phyloP scores from a whole-genome alignment of 2,797 vertebrate species.

The Hydrophis major region DNA sequence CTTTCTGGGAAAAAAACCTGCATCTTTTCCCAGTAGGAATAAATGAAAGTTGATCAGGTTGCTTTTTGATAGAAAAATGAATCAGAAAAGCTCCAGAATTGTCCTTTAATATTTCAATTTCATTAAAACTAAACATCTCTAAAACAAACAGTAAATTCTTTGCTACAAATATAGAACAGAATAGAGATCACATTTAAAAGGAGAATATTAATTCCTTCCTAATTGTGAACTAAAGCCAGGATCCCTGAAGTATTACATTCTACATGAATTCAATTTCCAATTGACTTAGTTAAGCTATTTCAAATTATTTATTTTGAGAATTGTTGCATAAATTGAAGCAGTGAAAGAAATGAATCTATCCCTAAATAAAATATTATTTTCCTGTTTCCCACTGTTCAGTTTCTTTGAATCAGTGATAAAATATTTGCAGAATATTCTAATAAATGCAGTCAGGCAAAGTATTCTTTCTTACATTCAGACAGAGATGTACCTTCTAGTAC shows the following conservation, averaged over 20 bases:
- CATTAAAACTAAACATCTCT: neutral
- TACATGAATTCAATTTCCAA: neutral
- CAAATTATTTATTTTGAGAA: neutral
- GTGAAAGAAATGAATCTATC: constrained; percentile 1
- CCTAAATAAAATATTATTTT: constrained; percentile 6
- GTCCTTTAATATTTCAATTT: neutral
- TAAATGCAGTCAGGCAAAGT: constrained; percentile 32
- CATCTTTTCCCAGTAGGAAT: neutral
- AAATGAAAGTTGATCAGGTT: neutral
- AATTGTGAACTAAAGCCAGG: neutral
- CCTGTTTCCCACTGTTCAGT: neutral
- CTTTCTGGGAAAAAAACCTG: neutral
- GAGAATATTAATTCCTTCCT: neutral
- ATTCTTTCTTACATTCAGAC: constrained; percentile 29
- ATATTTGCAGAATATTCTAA: constrained; percentile 20
- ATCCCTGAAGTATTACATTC: neutral
- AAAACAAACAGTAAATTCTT: neutral
- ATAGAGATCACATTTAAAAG: neutral
- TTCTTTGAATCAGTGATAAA: constrained; percentile 9
- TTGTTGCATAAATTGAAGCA: neutral
- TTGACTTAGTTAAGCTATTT: neutral
- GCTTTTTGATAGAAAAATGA: neutral
- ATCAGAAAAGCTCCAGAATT: neutral
- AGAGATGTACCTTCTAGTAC: constrained; percentile 34
- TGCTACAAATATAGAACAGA: neutral